Evolutionary conservation across 2,113 vertebrate genomes (phyloP).

Genomic region (Callorhinus ursinus): DNA sequence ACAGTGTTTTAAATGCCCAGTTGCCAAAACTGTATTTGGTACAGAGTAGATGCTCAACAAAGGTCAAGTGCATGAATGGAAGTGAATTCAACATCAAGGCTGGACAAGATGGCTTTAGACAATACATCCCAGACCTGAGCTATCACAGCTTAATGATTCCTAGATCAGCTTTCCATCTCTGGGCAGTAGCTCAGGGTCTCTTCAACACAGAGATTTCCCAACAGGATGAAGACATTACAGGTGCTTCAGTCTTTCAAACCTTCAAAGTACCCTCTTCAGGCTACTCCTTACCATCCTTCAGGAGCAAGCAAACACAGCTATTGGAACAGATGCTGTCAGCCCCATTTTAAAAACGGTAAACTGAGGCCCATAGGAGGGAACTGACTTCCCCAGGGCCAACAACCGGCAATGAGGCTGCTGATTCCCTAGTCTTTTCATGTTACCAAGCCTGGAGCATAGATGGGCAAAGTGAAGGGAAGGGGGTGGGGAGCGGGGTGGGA

Average conservation of each 20-base stretch:
- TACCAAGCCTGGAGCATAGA: background rate
- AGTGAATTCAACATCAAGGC: background rate
- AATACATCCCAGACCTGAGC: background rate
- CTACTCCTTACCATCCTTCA: background rate
- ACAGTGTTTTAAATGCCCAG: background rate
- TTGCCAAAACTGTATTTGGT: background rate
- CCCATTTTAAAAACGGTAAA: background rate
- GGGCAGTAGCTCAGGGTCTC: background rate
- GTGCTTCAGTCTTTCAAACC: background rate
- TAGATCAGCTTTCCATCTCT: background rate
- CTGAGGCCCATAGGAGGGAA: background rate
- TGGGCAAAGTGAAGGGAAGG: too few relatives aligned
- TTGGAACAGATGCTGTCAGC: background rate
- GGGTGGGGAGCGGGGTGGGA: background rate
- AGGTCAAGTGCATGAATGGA: background rate
- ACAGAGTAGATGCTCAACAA: background rate
- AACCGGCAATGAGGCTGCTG: background rate
- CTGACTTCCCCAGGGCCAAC: background rate
- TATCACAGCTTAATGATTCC: background rate
- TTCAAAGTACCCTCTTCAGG: background rate
- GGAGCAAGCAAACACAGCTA: background rate
- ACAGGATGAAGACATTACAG: background rate
- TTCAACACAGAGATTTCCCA: background rate
- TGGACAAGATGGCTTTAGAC: background rate
- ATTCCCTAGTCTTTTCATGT: background rate